phyloP scores from a whole-genome alignment of 2,888 invertebrate species.

The Scrobipalpa atriplicella region DNA sequence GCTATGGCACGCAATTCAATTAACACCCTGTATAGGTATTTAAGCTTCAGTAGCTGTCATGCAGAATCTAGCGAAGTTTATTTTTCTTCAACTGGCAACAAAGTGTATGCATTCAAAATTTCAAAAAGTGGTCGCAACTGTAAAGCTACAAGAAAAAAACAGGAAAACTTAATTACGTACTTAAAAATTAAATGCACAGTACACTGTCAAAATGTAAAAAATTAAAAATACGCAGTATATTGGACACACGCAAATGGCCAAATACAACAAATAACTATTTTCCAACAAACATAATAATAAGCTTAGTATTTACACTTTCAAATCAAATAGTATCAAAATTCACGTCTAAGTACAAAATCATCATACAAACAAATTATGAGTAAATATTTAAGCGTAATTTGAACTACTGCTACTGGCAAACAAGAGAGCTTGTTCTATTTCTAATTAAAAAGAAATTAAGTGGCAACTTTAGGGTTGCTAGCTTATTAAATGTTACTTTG shows the following conservation, averaged over 20 bases:
- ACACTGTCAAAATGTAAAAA: neutral
- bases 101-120: too few species aligned
- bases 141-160: neutral
- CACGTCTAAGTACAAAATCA: conserved; percentile 27
- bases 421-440: conserved; percentile 19
- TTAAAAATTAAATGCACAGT: too few species aligned
- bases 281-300: neutral
- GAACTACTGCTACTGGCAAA: conserved; percentile 1
- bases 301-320: conserved; percentile 12
- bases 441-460: neutral
- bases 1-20: too few species aligned
- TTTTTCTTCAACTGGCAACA: too few species aligned
- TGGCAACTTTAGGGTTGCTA: neutral
- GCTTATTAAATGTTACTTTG: neutral
- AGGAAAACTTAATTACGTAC: neutral
- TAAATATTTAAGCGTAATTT: conserved; percentile 25
- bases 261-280: neutral
- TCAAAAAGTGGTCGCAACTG: too few species aligned
- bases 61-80: too few species aligned
- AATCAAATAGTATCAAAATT: conserved; percentile 32
- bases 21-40: too few species aligned
- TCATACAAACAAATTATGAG: neutral
- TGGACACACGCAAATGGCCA: neutral
- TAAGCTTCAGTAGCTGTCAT: too few species aligned
- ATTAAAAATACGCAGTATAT: neutral